A percentile compares a stretch with the other conserved stretches of the same genome.
phyloP scores from a whole-genome alignment of 2,113 vertebrate genomes.

The Heliornis fulica region DNA sequence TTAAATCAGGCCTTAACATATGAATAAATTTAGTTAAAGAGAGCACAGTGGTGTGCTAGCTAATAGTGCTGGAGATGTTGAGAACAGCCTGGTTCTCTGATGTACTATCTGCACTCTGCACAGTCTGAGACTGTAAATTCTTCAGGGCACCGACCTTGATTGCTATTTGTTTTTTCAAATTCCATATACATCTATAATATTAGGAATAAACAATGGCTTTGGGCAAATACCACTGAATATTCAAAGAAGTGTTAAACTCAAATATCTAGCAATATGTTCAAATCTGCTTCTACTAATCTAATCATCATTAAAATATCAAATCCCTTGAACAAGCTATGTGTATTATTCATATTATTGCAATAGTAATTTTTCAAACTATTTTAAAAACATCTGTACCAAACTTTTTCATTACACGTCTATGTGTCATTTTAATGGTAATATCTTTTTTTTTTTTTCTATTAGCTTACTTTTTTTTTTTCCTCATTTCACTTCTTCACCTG shows the following conservation, averaged over 20 bases:
- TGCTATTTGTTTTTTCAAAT: neutral
- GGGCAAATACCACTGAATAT: neutral
- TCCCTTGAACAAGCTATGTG: neutral
- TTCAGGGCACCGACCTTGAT: neutral
- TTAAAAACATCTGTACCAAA: neutral
- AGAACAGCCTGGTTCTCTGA: neutral
- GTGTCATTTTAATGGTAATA: neutral
- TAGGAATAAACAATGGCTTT: neutral
- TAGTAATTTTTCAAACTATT: rapidly evolving
- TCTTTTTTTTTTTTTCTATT: neutral
- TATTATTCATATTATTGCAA: neutral
- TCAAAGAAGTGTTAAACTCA: neutral
- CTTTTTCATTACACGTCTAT: neutral
- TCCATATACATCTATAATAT: neutral
- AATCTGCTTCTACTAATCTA: neutral
- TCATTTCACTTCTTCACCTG: neutral
- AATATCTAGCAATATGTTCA: neutral
- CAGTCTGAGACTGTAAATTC: neutral
- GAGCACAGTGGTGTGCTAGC: neutral
- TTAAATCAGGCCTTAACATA: neutral
- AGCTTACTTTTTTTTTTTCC: neutral
- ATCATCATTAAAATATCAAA: neutral
- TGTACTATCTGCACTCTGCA: neutral
- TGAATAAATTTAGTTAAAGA: neutral
- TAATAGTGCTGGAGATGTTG: neutral